Conservation (phyloP, 2,888 invertebrate genomes). For the Choreutis nemorana region DNA sequence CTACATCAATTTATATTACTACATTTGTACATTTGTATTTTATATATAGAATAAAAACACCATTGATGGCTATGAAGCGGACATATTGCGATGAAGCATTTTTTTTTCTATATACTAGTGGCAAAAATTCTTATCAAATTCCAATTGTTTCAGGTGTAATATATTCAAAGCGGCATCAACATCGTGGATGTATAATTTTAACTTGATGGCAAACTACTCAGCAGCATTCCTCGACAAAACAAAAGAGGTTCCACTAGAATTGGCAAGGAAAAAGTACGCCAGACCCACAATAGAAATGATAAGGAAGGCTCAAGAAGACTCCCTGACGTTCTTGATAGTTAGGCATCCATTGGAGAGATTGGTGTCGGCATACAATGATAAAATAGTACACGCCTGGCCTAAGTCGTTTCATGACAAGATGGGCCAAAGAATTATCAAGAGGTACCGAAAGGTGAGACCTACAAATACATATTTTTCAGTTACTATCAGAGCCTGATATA, state of each 20-base stretch:
- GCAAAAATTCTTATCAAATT: neutral
- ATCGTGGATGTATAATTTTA: conserved; percentile 93
- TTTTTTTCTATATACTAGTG: neutral
- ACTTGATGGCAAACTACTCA: conserved; percentile 83
- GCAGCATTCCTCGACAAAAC: conserved; percentile 79
- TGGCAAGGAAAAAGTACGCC: conserved; percentile 82
- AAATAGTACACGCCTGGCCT: conserved; percentile 83
- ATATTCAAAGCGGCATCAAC: conserved; percentile 88
- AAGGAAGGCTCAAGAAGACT: conserved; percentile 76
- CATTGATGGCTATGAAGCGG: too few relatives aligned
- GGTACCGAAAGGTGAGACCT: conserved; percentile 74
- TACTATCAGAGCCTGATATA: too few relatives aligned
- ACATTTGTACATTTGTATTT: too few relatives aligned
- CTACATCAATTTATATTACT: too few relatives aligned
- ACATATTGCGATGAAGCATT: too few relatives aligned
- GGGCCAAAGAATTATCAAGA: conserved; percentile 78
- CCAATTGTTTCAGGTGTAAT: conserved; percentile 68
- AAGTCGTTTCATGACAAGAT: conserved; percentile 84
- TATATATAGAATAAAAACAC: too few relatives aligned
- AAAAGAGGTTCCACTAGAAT: conserved; percentile 77
- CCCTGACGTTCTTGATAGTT: conserved; percentile 82
- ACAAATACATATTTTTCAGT: too few relatives aligned
- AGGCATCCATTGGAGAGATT: conserved; percentile 82
- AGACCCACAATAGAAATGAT: conserved; percentile 77
- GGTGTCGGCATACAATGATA: conserved; percentile 84